These are phyloP conservation scores for Imbricaverruca yamaguchii DNA, from an alignment of 2,888 invertebrate species.

Conservation along the genomic window DNA sequence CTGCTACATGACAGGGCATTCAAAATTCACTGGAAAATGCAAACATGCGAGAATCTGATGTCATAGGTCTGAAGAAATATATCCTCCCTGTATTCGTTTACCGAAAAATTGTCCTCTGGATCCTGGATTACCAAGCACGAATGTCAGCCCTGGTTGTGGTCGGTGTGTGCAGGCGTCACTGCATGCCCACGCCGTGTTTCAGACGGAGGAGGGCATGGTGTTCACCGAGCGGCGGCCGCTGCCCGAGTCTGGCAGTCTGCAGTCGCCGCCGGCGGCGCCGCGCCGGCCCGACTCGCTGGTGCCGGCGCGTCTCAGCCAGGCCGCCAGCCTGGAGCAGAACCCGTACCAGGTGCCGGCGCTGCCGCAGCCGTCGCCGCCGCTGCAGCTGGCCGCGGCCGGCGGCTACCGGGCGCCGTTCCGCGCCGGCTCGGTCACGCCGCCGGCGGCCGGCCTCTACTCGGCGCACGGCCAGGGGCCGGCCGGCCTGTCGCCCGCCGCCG, in stretches of 20 bases:
- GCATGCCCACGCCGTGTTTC: background rate
- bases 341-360: constrained; percentile 18
- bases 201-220: background rate
- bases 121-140: no score
- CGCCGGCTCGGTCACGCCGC: background rate
- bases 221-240: background rate
- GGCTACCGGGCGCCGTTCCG: background rate
- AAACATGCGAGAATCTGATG: no score
- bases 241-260: background rate
- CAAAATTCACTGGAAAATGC: no score
- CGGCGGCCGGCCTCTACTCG: no score
- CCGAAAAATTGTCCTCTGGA: no score
- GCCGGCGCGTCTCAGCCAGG: background rate
- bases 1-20: no score
- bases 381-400: background rate
- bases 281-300: background rate
- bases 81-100: no score
- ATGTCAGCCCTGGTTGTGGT: no score
- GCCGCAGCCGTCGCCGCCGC: background rate
- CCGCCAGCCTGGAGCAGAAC: constrained; percentile 4
- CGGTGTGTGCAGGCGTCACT: no score
- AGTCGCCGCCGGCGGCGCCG: background rate
- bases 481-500: background rate
- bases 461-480: no score
- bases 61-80: no score